Evolutionary conservation across 2,888 invertebrate species (phyloP), one percentile per base, ranked within the genome.

Genomic region (Caprella mutica): DNA sequence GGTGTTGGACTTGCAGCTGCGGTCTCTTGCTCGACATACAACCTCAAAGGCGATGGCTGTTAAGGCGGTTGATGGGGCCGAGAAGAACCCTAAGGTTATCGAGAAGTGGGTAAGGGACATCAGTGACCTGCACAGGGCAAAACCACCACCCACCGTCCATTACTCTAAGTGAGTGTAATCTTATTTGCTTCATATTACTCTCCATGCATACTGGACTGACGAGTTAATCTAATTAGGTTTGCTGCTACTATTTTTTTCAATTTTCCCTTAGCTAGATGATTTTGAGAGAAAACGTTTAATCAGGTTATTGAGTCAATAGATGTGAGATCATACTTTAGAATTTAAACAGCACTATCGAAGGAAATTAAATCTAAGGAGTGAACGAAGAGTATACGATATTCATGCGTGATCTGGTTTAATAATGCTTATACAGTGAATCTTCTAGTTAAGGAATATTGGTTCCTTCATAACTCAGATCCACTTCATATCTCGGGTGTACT

Each of bases 81-180:
- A 92, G 67, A 84, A 84, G 72, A 85, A 89, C 66, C 76, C 82
- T 0, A 92, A 92, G 73, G 84, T 89, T 26, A 88, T 98, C 59
- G 94, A 97, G 66, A 86, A 88, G 67, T 98, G 98, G 98, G 92
- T 98, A 66, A 84, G 85, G 57, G 94, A 92, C 70, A 92, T 97
- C 66, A 84, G 86, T 68, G 90, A 94, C 68, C 75, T 98, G 66
- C 94, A 97, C 69, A 79, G 88, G 66, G 84, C 85, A 35, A 93
- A 92, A 71, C 87, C 91, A 1, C 82, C 88, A 27, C 86, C 88
- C 0, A 82, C 85, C 12, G 86, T 93, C 8, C 82, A 83, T 58
- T 89, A 87, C 70, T 78, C 81, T 26, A 81, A 81, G 85, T 85
- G 74, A 74, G 75, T 42, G 17, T 30, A n/a, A 2, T 8, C 9